A percentile compares a stretch with the other conserved stretches of the same genome.
phyloP scores from a whole-genome alignment of 1,140 invertebrate species.

The Acromyrmex charruanus region DNA sequence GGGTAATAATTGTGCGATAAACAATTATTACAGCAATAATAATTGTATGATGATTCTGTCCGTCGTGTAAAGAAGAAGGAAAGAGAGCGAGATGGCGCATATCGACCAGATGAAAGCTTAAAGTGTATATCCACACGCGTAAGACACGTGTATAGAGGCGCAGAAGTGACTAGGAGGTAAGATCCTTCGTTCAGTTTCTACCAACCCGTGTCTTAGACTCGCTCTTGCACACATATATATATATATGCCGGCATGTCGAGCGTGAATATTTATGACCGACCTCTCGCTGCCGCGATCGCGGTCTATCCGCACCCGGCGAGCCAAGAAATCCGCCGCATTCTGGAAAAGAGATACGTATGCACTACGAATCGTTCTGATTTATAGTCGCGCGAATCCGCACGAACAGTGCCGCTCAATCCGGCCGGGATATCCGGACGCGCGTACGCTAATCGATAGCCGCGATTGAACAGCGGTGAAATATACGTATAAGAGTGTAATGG shows the following conservation, averaged over 20 bases:
- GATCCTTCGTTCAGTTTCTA: constrained; percentile 40
- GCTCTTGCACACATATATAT: constrained; percentile 69
- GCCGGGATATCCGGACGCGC: constrained; percentile 2
- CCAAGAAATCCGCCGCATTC: constrained; percentile 78
- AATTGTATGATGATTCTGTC: neutral
- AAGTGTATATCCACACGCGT: constrained; percentile 62
- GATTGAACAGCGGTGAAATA: constrained; percentile 15
- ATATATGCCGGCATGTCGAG: constrained; percentile 77
- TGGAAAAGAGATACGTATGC: constrained; percentile 73
- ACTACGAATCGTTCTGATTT: constrained; percentile 78
- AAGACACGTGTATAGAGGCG: constrained; percentile 21
- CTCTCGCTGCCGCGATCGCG: constrained; percentile 61
- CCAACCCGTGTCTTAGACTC: constrained; percentile 13
- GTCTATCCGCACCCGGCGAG: constrained; percentile 22
- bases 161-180: constrained; percentile 66
- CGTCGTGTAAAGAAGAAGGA: constrained; percentile 2
- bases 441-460: neutral
- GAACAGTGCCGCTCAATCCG: constrained; percentile 52
- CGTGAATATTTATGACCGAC: constrained; percentile 63
- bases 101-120: constrained; percentile 41
- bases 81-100: neutral
- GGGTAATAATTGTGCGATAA: neutral
- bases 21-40: constrained; percentile 5
- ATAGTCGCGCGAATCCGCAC: constrained; percentile 62
- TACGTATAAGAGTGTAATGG: neutral